phyloP scores from a whole-genome alignment of 2,888 invertebrate species.

The Parnassius orleans region DNA sequence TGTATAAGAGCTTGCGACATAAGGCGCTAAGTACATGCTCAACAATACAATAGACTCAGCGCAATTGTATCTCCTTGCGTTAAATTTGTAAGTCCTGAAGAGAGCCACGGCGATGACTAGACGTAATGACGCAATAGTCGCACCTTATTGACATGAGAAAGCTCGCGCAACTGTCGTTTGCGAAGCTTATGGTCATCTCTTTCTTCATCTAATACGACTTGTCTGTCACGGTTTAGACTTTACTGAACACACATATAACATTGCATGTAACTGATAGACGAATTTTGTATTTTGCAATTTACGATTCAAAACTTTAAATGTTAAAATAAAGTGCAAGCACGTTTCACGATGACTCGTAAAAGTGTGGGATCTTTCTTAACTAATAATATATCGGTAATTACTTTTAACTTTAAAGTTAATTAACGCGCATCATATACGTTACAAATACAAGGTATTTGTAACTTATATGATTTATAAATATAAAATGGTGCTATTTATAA shows the following conservation, averaged over 20 bases:
- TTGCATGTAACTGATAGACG: background rate
- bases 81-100: slow-evolving; percentile 5
- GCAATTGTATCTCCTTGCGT: slow-evolving; percentile 18
- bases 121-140: slow-evolving; percentile 19
- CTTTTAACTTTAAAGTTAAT: too few species aligned
- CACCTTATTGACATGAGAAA: slow-evolving; percentile 19
- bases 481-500: too few species aligned
- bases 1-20: slow-evolving; percentile 44
- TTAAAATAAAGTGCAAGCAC: background rate
- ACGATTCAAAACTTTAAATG: background rate
- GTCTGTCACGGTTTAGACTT: background rate
- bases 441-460: too few species aligned
- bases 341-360: too few species aligned
- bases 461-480: too few species aligned
- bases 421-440: too few species aligned
- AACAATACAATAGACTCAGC: slow-evolving; percentile 15
- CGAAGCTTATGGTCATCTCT: slow-evolving; percentile 2
- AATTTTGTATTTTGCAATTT: background rate
- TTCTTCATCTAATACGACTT: background rate
- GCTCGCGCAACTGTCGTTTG: slow-evolving; percentile 11
- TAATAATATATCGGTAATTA: too few species aligned
- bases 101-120: slow-evolving; percentile 5
- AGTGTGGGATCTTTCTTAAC: too few species aligned
- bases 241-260: background rate
- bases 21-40: slow-evolving; percentile 40